Evolutionary conservation across 1,140 invertebrate species (phyloP).

Genomic region (Muscidifurax raptorellus): DNA sequence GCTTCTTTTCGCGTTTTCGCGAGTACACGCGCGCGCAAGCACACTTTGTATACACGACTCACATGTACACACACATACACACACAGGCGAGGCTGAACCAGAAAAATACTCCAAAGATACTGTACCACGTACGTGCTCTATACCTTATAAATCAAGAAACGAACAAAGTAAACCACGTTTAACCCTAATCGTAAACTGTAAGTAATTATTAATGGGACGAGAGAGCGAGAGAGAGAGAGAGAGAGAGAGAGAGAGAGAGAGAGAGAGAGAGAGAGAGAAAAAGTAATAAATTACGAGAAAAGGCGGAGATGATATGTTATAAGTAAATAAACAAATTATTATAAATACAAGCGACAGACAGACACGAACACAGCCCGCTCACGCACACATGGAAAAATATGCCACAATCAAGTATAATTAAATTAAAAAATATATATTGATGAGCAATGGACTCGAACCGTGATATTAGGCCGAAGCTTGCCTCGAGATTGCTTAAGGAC

Average conservation of each 20-base stretch:
- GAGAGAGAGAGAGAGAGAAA: constrained; percentile 18
- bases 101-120: constrained; percentile 70
- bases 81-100: constrained; percentile 40
- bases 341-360: constrained; percentile 53
- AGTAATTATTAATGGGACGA: constrained; percentile 65
- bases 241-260: too few relatives aligned
- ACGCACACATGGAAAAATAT: constrained; percentile 35
- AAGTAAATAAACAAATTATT: constrained; percentile 58
- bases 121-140: constrained; percentile 70
- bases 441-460: constrained; percentile 75
- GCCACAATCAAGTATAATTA: constrained; percentile 50
- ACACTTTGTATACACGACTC: background rate
- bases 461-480: constrained; percentile 77
- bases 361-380: constrained; percentile 37
- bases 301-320: constrained; percentile 41
- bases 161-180: constrained; percentile 62
- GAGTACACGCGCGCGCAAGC: constrained; percentile 18
- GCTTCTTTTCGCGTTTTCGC: constrained; percentile 55
- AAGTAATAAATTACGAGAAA: constrained; percentile 46
- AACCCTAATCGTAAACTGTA: constrained; percentile 69
- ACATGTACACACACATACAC: background rate
- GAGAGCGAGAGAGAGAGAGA: too few relatives aligned
- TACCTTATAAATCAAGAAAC: constrained; percentile 66
- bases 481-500: constrained; percentile 76
- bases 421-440: constrained; percentile 63